phyloP scores from a whole-genome alignment of 2,888 invertebrate genomes.

The Cremastinae sp. region DNA sequence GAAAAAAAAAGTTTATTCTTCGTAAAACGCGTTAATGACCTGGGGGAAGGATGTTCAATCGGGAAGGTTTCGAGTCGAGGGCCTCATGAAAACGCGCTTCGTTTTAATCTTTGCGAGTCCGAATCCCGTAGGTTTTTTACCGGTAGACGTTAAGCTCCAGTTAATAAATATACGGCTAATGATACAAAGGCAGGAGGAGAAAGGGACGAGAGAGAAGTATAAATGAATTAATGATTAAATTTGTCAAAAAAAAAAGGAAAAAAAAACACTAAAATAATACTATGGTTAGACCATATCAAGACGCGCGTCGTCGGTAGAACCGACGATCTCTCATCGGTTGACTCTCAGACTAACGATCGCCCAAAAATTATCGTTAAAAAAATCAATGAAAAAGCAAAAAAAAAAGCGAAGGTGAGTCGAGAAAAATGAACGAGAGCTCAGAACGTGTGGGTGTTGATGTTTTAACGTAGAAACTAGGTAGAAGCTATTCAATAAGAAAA shows the following conservation, averaged over 20 bases:
- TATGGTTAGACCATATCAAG: slow-evolving; percentile 78
- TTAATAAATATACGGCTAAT: slow-evolving; percentile 67
- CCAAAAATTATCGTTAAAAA: background rate
- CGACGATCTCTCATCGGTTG: slow-evolving; percentile 36
- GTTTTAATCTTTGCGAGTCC: slow-evolving; percentile 67
- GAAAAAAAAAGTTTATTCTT: slow-evolving; percentile 43
- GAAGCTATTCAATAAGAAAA: slow-evolving; percentile 45
- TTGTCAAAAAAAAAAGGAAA: slow-evolving; percentile 39
- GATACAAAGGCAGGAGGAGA: slow-evolving; percentile 56
- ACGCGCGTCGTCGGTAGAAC: slow-evolving; percentile 65
- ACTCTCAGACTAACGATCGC: slow-evolving; percentile 31
- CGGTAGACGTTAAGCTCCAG: slow-evolving; percentile 72
- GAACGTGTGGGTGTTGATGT: slow-evolving; percentile 57
- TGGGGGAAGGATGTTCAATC: background rate
- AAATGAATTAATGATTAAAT: slow-evolving; percentile 32
- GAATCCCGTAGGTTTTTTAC: slow-evolving; percentile 76
- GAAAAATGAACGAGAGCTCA: slow-evolving; percentile 31
- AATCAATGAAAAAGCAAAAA: slow-evolving; percentile 1
- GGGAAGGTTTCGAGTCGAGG: slow-evolving; percentile 26
- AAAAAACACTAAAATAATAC: slow-evolving; percentile 49
- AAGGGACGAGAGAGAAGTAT: slow-evolving; percentile 54
- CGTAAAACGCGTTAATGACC: slow-evolving; percentile 1
- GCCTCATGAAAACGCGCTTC: slow-evolving; percentile 37
- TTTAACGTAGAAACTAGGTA: slow-evolving; percentile 65
- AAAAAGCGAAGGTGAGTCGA: slow-evolving; percentile 19